Base-by-base conservation (phyloP, 2,888 invertebrate genomes). In the Sminthurinus aureus region DNA sequence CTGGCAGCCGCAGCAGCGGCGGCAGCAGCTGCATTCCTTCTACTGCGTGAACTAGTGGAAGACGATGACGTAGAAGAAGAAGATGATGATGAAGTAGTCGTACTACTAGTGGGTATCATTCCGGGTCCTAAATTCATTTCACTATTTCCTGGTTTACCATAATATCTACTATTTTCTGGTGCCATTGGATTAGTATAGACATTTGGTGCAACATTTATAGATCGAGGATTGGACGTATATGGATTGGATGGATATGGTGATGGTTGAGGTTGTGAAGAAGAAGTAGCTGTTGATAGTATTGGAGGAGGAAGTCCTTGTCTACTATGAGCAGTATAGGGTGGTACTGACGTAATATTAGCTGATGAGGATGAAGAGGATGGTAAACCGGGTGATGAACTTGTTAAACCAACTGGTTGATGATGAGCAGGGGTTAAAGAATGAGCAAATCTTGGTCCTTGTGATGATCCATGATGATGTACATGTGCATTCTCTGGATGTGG, bases 201-300 rank as follows among this genome's bases (percentile, higher is more conserved):
- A 67, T 81, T 87, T 13, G 88, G 88, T n/a, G 87, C 85, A 1
- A 88, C 85, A 77, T 88, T 88, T 22, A 88, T 87, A 58, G 81
- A 87, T 24, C 88, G 74, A 6, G 88, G 88, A 73, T 88, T 88
- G 77, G 86, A 87, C 22, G 88, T 83, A 77, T 88, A 88, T 1
- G 88, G 88, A 81, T 87, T 87, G 13, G 88, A 85, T 0, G 86
- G 87, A 74, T 87, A 88, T 0, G 87, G 86, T 64, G 85, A 85
- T 0, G 85, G 86, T 22, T 84, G 84, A 6, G 85, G 85, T 75
- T 78, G 73, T n/a, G 83, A 76, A 15, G 78, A 80, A n/a, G 81
- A 84, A n/a, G 80, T 52, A 77, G 24, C 24, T 15, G 24, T 58
- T 52, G 80, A 24, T 0, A 77, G 69, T 38, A 38, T 38, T 50